Evolutionary conservation across 2,888 invertebrate genomes (phyloP), one percentile per base, ranked within the genome.

Genomic region (Cantharis lateralis): DNA sequence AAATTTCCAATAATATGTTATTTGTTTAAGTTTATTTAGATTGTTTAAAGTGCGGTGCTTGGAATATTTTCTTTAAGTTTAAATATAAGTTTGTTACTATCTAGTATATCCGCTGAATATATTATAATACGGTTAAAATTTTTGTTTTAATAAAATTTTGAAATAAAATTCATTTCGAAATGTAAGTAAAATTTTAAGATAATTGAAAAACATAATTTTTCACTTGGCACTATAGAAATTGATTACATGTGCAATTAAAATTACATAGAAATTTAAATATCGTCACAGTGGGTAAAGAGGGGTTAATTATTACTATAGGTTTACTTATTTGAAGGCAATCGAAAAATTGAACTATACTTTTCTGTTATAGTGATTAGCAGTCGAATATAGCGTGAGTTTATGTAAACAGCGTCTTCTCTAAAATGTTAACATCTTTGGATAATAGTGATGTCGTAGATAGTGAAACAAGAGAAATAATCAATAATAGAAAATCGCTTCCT

Each of bases 391-490:
- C n/a, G 20, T 10, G 15, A n/a, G 68, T 28, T n/a, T 61, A 62
- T 61, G 11, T 20, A 62, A 62, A 18, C 62, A 20, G 15, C 15
- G 20, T 26, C 48, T 15, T 24, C 10, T 70, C 7, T 16, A 77
- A 77, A 68, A 77, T 77, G 77, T 70, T 74, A 18, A 74, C 70
- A 18, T 70, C 74, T 48, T 13, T 70, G 16, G 70, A 64, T 32
- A 74, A 74, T 32, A 72, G 62, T 70, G 77, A 77, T 62, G 62
- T 68, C 24, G 62, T 77, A 32, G 77, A 77, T 71, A 72, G 71
- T 74, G 77, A 77, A 48, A 77, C 71, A n/a, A 74, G 74, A 62
- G 77, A 77, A 68, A 73, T 77, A 20, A 77, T 74, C 7, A 68
- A 71, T 28, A 75, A 75, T 13, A 76, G 76, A 69, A 80, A 78